These are phyloP conservation scores for Epizoanthus illoricatus DNA, from an alignment of 92 coral and sea anemone species.

Conservation along the genomic window DNA sequence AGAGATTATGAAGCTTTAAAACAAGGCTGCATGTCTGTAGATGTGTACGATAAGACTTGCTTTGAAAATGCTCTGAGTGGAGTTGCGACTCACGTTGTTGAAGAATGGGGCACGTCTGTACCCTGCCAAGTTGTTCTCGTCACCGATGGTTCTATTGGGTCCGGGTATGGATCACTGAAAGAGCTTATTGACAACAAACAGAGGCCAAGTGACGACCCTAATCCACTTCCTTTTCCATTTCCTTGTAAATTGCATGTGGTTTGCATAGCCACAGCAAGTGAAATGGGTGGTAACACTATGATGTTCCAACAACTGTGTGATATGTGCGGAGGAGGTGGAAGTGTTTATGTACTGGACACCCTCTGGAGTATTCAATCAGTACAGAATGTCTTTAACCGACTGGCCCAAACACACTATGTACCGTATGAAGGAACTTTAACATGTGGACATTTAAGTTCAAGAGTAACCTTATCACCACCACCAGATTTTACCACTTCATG, in stretches of 20 bases:
- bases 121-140: conserved; percentile 91
- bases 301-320: conserved; percentile 89
- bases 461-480: conserved; percentile 84
- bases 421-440: conserved; percentile 76
- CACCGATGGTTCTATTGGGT: conserved; percentile 91
- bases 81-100: conserved; percentile 93
- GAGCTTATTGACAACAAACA: conserved; percentile 79
- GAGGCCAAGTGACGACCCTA: conserved; percentile 63
- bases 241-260: conserved; percentile 93
- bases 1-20: conserved; percentile 93
- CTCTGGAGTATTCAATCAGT: conserved; percentile 80
- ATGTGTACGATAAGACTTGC: conserved; percentile 90
- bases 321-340: conserved; percentile 85
- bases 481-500: conserved; percentile 77
- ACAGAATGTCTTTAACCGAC: conserved; percentile 82
- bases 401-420: conserved; percentile 86
- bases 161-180: conserved; percentile 78
- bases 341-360: conserved; percentile 87
- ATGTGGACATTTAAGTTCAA: conserved; percentile 91
- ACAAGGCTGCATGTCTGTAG: conserved; percentile 97
- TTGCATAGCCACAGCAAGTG: conserved; percentile 68
- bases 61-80: conserved; percentile 95
- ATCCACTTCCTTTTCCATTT: conserved; percentile 86
- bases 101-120: conserved; percentile 98
- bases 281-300: conserved; percentile 64